phyloP scores from a whole-genome alignment of 2,888 invertebrate species.

The Drosophila phalerata region DNA sequence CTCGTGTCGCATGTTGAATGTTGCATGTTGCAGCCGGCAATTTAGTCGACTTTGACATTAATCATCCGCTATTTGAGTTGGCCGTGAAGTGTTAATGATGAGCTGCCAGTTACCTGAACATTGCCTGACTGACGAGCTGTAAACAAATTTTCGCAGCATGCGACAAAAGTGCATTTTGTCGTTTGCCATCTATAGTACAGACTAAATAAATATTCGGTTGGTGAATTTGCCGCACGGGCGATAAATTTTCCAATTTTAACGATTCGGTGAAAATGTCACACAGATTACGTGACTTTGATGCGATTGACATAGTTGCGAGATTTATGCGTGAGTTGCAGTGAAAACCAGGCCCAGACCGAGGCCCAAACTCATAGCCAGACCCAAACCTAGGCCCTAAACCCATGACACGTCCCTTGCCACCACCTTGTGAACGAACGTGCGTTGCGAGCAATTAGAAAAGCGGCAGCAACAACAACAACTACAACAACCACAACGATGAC shows the following conservation, averaged over 20 bases:
- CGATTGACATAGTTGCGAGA: constrained; percentile 81
- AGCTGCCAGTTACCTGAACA: constrained; percentile 35
- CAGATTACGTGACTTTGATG: constrained; percentile 81
- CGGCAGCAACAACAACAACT: constrained; percentile 25
- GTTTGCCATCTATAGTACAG: neutral
- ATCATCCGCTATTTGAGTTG: constrained; percentile 59
- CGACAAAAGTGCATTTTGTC: constrained; percentile 24
- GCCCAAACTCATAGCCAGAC: constrained; percentile 6
- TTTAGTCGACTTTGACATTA: constrained; percentile 74
- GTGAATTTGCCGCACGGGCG: constrained; percentile 50
- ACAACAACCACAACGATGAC: neutral
- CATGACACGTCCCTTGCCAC: constrained; percentile 12
- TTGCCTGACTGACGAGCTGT: constrained; percentile 23
- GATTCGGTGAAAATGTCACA: constrained; percentile 82
- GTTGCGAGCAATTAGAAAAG: constrained; percentile 73
- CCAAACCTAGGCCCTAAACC: constrained; percentile 27
- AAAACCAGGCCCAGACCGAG: constrained; percentile 31
- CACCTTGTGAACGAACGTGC: constrained; percentile 62
- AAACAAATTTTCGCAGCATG: constrained; percentile 38
- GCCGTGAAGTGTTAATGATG: constrained; percentile 69
- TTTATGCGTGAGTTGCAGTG: constrained; percentile 74
- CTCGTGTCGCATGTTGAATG: constrained; percentile 2
- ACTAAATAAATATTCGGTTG: constrained; percentile 42
- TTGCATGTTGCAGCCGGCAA: constrained; percentile 28
- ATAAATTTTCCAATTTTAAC: constrained; percentile 80